Base-by-base conservation (phyloP, 2,888 invertebrate genomes). In the Liopterus haemorrhoidalis region DNA sequence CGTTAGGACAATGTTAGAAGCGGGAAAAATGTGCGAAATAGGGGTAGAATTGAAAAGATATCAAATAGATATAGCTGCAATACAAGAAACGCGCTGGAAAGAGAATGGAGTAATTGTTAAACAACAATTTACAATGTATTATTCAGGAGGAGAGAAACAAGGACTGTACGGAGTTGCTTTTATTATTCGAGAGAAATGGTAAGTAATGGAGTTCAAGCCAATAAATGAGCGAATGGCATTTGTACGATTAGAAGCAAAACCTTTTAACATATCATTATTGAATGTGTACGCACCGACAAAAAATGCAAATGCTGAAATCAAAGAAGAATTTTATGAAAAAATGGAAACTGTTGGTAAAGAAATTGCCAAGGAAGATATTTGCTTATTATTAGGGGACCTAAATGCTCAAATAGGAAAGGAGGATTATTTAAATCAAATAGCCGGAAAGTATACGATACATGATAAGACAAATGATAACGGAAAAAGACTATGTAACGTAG, bases 391-490 rank as follows among this genome's bases (percentile, higher is more conserved):
- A 28, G 28, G 11, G 11, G 28, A 11, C 11, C 11, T 28, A n/a
- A 28, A 28, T 33, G 33, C 33, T 3, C 16, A 33, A 18, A 16
- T 18, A 18, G 33, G 16, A 18, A 18, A 33, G n/a, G 18, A 33
- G 11, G 18, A 33, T 4, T 33, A 33, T 18, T n/a, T 18, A 18
- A 5, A 16, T 5, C 15, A 18, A 18, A 11, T 15, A 16, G 33
- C 33, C 6, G 18, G 19, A 33, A 33, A 33, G n/a, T n/a, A 33
- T 5, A 33, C 33, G 16, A 18, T 18, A 18, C 16, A 33, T 16
- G 33, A 33, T 2, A 33, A 33, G n/a, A 18, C 16, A 33, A 33
- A 33, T n/a, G 19, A 33, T 11, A 33, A 18, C n/a, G 33, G 33
- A 2, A 5, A 18, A 18, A 33, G 19, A 33, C 16, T 18, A 33